A percentile compares a stretch with the other conserved stretches of the same genome.
Evolutionary conservation across 2,113 vertebrate species (phyloP).

Genomic region (Romanogobio albipinnatus): DNA sequence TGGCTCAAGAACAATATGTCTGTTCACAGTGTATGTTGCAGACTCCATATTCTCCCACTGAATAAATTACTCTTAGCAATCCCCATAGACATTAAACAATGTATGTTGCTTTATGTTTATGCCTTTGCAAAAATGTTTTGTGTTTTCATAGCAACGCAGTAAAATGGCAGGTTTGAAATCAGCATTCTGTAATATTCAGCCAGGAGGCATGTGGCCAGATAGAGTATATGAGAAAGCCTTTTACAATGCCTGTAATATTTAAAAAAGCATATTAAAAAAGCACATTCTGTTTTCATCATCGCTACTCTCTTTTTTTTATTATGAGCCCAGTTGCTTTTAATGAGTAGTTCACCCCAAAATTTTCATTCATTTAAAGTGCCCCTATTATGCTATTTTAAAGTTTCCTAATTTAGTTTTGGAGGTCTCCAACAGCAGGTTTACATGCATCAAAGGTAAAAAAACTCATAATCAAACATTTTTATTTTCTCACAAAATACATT

Average conservation of each 20-base stretch:
- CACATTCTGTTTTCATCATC: not conserved
- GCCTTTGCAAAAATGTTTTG: not conserved
- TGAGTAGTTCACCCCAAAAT: not conserved
- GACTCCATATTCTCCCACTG: slow-evolving; percentile 13
- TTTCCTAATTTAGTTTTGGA: no score
- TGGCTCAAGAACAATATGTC: slow-evolving; percentile 21
- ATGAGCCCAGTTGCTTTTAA: not conserved
- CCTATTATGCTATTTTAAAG: no score
- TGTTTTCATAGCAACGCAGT: slow-evolving; percentile 64
- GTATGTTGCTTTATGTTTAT: slow-evolving; percentile 23
- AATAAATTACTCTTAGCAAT: slow-evolving; percentile 38
- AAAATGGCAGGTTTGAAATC: slow-evolving; percentile 63
- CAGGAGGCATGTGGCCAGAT: slow-evolving; percentile 66
- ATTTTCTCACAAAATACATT: no score
- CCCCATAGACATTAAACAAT: slow-evolving; percentile 29
- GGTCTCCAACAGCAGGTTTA: no score
- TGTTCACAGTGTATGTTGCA: slow-evolving; percentile 20
- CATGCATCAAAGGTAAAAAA: no score
- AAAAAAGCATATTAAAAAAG: not conserved
- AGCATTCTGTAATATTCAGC: slow-evolving; percentile 66
- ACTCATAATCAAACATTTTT: no score
- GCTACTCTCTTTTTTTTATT: not conserved
- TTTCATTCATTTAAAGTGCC: no score
- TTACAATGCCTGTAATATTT: slow-evolving; percentile 63
- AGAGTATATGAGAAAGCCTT: slow-evolving; percentile 69